phyloP scores from a whole-genome alignment of 2,888 invertebrate genomes.

The Parnassius orleans region DNA sequence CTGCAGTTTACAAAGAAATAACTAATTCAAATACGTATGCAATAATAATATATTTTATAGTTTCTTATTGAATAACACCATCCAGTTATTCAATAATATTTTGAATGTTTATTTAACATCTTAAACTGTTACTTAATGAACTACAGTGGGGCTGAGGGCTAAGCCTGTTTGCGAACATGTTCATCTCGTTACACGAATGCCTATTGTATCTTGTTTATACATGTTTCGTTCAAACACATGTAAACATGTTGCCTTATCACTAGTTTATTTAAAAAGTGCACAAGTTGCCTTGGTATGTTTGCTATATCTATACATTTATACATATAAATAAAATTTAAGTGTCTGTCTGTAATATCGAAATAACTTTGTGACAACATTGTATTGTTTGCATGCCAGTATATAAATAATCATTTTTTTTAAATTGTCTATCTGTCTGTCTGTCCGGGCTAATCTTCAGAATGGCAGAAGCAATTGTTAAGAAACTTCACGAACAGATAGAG shows the following conservation, averaged over 20 bases:
- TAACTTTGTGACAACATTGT: no score
- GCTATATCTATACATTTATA: no score
- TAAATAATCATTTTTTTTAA: no score
- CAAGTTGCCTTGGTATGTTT: not conserved
- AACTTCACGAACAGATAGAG: no score
- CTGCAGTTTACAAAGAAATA: no score
- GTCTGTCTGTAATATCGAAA: no score
- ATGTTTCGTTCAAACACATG: constrained; percentile 13
- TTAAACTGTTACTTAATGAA: constrained; percentile 77
- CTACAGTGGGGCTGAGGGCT: constrained; percentile 46
- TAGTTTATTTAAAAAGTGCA: constrained; percentile 11
- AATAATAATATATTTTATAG: not conserved
- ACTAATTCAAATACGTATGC: no score
- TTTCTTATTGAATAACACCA: constrained; percentile 42
- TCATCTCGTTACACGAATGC: constrained; percentile 52
- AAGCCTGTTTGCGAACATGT: constrained; percentile 62
- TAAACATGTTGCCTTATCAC: constrained; percentile 3
- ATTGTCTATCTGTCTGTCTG: no score
- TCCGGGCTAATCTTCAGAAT: no score
- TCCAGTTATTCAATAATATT: constrained; percentile 75
- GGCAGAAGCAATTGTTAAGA: no score
- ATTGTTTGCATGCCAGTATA: no score
- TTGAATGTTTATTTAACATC: constrained; percentile 78
- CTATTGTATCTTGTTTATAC: constrained; percentile 29
- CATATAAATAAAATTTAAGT: no score